Conservation (phyloP, 2,888 invertebrate genomes). For the Stenchaetothrips biformis region DNA sequence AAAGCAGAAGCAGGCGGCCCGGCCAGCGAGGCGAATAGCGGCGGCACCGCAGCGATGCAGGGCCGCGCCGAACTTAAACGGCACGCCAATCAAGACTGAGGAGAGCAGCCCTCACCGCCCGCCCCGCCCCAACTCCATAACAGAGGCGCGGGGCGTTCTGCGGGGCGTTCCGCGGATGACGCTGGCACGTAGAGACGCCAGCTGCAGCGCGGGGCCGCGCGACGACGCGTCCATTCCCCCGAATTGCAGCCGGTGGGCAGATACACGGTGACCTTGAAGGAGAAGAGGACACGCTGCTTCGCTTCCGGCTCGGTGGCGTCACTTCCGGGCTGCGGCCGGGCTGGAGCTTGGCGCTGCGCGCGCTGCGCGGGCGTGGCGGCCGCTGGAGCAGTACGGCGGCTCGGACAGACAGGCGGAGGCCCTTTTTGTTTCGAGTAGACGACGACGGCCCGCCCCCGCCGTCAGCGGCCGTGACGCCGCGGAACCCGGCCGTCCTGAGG, state of each 20-base stretch:
- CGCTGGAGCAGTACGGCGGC: background rate
- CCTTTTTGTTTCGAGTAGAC: conserved; percentile 22
- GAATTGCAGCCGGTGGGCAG: background rate
- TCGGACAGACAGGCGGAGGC: background rate
- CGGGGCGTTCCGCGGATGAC: too few relatives aligned
- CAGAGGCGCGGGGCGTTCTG: too few relatives aligned
- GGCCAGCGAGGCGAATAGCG: too few relatives aligned
- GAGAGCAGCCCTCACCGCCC: too few relatives aligned
- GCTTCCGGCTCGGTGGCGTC: background rate
- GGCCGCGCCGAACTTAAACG: too few relatives aligned
- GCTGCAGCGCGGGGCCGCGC: too few relatives aligned
- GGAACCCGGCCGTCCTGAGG: background rate
- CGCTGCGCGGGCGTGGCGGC: background rate
- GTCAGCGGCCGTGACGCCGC: background rate
- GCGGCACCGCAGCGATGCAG: too few relatives aligned
- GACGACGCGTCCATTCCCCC: too few relatives aligned
- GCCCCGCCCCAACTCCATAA: too few relatives aligned
- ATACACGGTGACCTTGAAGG: background rate
- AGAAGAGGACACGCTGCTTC: background rate
- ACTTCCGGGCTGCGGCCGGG: background rate
- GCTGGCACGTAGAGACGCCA: too few relatives aligned
- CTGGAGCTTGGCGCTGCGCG: background rate
- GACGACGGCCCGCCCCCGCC: background rate
- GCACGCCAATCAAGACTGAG: too few relatives aligned
- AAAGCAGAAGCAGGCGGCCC: too few relatives aligned